These are phyloP conservation scores for Teinopalpus imperialis DNA, from an alignment of 2,888 invertebrate species.

Conservation along the genomic window DNA sequence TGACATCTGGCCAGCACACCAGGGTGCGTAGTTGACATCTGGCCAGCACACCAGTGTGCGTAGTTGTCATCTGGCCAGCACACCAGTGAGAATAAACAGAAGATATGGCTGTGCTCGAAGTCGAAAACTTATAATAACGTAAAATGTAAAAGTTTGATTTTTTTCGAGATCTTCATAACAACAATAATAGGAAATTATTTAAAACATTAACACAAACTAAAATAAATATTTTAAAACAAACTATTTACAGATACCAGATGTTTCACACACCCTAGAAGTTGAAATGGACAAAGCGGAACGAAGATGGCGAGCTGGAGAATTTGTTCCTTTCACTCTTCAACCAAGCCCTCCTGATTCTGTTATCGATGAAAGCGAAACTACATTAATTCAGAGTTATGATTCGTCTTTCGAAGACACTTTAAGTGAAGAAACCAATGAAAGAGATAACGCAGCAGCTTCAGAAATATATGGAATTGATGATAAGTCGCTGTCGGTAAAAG, in stretches of 20 bases:
- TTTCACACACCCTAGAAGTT: conserved; percentile 61
- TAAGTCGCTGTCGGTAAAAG: background rate
- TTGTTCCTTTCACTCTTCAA: conserved; percentile 39
- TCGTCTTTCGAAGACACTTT: conserved; percentile 60
- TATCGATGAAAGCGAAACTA: conserved; percentile 51
- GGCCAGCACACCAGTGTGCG: too few species aligned
- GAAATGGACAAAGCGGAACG: conserved; percentile 64
- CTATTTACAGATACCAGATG: conserved; percentile 59
- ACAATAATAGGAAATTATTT: too few species aligned
- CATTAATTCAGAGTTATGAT: conserved; percentile 53
- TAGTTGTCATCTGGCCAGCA: too few species aligned
- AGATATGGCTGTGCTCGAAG: too few species aligned
- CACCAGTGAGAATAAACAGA: too few species aligned
- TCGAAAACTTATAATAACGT: too few species aligned
- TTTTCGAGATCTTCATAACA: too few species aligned
- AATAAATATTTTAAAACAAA: too few species aligned
- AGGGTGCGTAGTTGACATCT: too few species aligned
- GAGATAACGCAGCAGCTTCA: background rate
- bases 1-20: too few species aligned
- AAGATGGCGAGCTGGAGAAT: conserved; percentile 52
- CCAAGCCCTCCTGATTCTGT: conserved; percentile 41
- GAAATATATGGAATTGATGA: background rate
- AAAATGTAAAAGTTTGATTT: too few species aligned
- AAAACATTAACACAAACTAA: too few species aligned
- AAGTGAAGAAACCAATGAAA: conserved; percentile 43